Evolutionary conservation across 2,888 invertebrate species (phyloP), one percentile per base, ranked within the genome.

Genomic region (Eupithecia tripunctaria): DNA sequence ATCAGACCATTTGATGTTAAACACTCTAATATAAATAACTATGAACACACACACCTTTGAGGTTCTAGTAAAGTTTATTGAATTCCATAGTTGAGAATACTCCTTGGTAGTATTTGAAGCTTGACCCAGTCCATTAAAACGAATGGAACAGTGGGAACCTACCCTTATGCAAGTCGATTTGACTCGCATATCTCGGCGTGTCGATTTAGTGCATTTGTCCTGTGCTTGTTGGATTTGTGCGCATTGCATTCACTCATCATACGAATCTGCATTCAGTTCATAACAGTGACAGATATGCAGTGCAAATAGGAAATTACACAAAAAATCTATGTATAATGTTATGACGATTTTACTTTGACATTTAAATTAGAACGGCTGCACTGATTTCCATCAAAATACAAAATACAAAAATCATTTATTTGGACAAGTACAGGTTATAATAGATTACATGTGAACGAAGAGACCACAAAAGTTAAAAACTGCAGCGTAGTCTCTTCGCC

Each of bases 231-330:
- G 7, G 12, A 56, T 25, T 43, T 72, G 21, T n/a, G n/a, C n/a
- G n/a, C n/a, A 38, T 41, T 76, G 56, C 71, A 63, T 70, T 70
- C 38, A 70, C 68, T 72, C 69, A 65, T 69, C 43, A 69, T 68
- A 18, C 27, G 68, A 63, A 38, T 38, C 15, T 51, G 64, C 25
- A 66, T 43, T 29, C 25, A 60, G 21, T 51, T 12, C 21, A 51
- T 51, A 51, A 12, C 47, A 47, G 47, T n/a, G n/a, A 47, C 43
- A 5, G 18, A 18, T n/a, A 43, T 18, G 43, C 18, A 43, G 43
- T 43, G 43, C 43, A 18, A 6, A 18, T 18, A 43, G 18, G 1
- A 7, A 43, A 18, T 43, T 18, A 7, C 6, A 18, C 18, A 43
- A 43, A 43, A 43, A 43, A 43, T 18, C 5, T 2, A 1, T 18